Conservation (phyloP, 2,888 invertebrate species). For the Caenorhabditis sp. region DNA sequence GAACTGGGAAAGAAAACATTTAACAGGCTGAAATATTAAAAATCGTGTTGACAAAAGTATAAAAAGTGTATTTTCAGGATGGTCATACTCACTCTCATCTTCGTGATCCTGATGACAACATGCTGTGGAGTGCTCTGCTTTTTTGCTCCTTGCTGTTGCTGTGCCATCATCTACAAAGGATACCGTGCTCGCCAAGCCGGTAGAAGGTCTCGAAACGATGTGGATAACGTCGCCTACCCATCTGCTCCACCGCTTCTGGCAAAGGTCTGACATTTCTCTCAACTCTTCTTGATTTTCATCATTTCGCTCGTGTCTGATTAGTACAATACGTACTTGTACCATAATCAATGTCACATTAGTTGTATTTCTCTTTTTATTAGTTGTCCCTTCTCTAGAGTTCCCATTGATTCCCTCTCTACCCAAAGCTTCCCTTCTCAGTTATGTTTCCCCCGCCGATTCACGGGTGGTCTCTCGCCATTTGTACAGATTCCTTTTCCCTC, state of each 20-base stretch:
- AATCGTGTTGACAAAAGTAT: too few relatives aligned
- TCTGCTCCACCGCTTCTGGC: constrained; percentile 63
- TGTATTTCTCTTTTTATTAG: background rate
- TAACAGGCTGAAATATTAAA: too few relatives aligned
- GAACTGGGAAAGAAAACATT: too few relatives aligned
- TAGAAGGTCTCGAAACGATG: constrained; percentile 33
- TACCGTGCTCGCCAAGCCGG: constrained; percentile 58
- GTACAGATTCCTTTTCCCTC: background rate
- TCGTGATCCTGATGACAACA: constrained; percentile 66
- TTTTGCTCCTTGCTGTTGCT: constrained; percentile 72
- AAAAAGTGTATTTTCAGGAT: constrained; percentile 67
- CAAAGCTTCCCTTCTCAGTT: background rate
- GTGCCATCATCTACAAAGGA: constrained; percentile 68
- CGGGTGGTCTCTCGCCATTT: constrained; percentile 12
- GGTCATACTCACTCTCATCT: constrained; percentile 72
- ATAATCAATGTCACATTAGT: background rate
- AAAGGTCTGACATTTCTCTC: constrained; percentile 52
- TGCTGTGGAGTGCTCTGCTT: constrained; percentile 74
- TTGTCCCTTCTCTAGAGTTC: too few relatives aligned
- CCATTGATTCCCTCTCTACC: background rate
- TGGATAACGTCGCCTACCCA: constrained; percentile 49
- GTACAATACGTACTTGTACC: background rate
- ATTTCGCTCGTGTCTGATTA: background rate
- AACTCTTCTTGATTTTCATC: background rate
- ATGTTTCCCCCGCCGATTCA: constrained; percentile 2